Percentiles rank a stretch among this genome's conserved stretches.
Conservation (phyloP, 2,888 invertebrate species). For the Smittia sp. region DNA sequence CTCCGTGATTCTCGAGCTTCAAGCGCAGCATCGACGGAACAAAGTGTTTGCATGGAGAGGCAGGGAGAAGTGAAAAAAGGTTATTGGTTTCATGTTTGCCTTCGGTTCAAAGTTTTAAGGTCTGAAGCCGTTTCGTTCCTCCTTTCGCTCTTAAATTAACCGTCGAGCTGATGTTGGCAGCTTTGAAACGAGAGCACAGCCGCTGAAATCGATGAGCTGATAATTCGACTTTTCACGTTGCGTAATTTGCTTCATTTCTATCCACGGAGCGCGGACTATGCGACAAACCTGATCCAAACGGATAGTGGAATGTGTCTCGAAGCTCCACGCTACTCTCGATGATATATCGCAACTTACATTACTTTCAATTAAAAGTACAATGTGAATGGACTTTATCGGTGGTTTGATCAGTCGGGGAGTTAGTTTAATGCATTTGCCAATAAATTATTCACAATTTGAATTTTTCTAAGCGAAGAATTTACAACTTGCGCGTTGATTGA, state of each 20-base stretch:
- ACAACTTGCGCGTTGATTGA: not conserved
- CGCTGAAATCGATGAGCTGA: too few species aligned
- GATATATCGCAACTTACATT: constrained; percentile 18
- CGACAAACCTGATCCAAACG: not conserved
- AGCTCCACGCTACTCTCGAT: constrained; percentile 10
- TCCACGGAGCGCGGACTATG: not conserved
- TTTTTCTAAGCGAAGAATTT: too few species aligned
- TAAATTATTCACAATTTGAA: constrained; percentile 26
- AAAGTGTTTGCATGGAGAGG: constrained; percentile 5
- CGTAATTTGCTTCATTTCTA: constrained; percentile 4
- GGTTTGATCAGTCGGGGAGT: not conserved
- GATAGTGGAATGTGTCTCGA: not conserved
- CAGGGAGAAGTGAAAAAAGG: constrained; percentile 19
- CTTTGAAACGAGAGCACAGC: too few species aligned
- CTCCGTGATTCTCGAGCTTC: constrained; percentile 12
- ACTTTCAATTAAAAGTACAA: constrained; percentile 33
- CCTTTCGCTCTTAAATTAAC: not conserved
- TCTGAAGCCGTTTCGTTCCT: not conserved
- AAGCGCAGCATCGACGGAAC: not conserved
- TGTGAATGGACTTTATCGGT: constrained; percentile 33
- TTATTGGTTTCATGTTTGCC: constrained; percentile 23
- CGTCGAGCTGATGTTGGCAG: too few species aligned
- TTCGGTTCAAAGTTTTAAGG: constrained; percentile 20
- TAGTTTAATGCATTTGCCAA: constrained; percentile 6
- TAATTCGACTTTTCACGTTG: not conserved